Percentiles rank a stretch among this genome's conserved stretches.
Evolutionary conservation across 64 coral and sea anemone genomes (phyloP).

Genomic region (Montipora foliosa): DNA sequence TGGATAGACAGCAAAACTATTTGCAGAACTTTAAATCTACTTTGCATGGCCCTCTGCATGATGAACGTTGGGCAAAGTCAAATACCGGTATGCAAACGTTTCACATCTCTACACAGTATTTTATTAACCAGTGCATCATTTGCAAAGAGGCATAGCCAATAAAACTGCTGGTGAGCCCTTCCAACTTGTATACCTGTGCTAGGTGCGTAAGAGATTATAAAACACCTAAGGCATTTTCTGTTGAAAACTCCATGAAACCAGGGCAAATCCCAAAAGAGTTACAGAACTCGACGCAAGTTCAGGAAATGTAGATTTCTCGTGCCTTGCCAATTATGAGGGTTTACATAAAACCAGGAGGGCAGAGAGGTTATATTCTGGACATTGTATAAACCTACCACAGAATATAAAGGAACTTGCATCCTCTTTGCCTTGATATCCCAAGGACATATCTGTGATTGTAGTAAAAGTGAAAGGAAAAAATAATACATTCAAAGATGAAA

Average conservation of each 20-base stretch:
- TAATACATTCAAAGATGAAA: no score
- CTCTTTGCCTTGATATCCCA: no score
- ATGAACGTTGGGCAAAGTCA: conserved; percentile 17
- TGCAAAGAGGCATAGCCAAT: conserved; percentile 20
- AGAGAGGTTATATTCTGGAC: no score
- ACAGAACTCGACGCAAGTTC: background rate
- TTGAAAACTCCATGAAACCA: conserved; percentile 5
- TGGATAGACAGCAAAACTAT: conserved; percentile 8
- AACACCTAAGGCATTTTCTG: conserved; percentile 26
- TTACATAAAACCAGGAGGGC: no score
- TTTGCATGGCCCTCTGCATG: conserved; percentile 10
- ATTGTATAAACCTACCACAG: no score
- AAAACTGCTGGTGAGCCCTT: background rate
- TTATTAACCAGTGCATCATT: conserved; percentile 4
- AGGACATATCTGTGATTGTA: no score
- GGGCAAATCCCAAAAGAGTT: conserved; percentile 32
- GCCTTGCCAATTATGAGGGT: no score
- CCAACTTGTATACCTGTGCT: background rate
- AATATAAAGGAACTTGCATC: no score
- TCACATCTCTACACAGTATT: conserved; percentile 2
- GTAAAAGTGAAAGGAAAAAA: no score
- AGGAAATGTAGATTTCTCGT: no score
- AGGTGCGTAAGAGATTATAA: background rate
- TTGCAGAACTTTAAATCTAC: conserved; percentile 6
- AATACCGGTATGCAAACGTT: background rate